Evolutionary conservation across 2,797 vertebrate species (phyloP).

Genomic region (Huso huso): DNA sequence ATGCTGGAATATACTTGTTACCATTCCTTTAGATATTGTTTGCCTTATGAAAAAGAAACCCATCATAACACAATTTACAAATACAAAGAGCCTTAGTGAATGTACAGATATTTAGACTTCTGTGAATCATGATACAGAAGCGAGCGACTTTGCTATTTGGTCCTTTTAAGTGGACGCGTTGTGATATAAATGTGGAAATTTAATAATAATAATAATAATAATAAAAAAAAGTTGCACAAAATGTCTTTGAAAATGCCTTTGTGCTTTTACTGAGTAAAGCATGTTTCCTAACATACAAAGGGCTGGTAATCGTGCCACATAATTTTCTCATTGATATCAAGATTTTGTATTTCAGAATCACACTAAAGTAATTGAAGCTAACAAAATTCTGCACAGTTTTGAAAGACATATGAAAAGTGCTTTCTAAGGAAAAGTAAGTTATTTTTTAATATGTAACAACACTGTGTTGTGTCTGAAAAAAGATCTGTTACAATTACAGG

Average conservation of each 20-base stretch:
- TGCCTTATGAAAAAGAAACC: constrained; percentile 76
- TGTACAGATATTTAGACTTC: constrained; percentile 78
- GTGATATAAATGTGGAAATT: constrained; percentile 86
- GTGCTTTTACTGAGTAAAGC: constrained; percentile 1
- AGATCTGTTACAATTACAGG: no score
- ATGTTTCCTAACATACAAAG: no score
- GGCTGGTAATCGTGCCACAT: no score
- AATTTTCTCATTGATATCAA: no score
- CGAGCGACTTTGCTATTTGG: constrained; percentile 85
- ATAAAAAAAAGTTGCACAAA: constrained; percentile 62
- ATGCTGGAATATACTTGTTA: constrained; percentile 83
- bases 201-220: constrained; percentile 45
- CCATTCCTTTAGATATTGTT: constrained; percentile 87
- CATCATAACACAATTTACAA: constrained; percentile 70
- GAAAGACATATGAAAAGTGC: no score
- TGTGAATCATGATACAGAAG: constrained; percentile 73
- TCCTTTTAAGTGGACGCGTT: constrained; percentile 80
- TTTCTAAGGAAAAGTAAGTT: no score
- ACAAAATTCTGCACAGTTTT: no score
- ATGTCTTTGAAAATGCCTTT: constrained; percentile 25
- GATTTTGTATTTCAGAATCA: no score
- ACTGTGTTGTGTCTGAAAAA: no score
- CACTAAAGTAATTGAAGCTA: no score
- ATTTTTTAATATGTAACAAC: no score
- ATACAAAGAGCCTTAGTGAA: constrained; percentile 83